phyloP scores from a whole-genome alignment of 2,888 invertebrate genomes.

The Clepsis dumicolana region DNA sequence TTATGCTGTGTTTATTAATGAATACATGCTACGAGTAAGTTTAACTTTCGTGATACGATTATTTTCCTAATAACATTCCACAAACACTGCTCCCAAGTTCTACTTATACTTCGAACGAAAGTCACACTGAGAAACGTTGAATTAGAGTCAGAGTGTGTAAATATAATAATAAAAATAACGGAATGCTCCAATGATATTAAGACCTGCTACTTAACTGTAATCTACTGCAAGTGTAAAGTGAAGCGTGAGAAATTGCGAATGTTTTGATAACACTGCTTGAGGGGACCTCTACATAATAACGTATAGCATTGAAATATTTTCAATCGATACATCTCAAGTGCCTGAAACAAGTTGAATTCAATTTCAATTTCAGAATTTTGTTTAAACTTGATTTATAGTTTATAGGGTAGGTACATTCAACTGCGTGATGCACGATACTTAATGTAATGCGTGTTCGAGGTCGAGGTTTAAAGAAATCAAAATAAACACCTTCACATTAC shows the following conservation, averaged over 20 bases:
- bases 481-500: conserved; percentile 51
- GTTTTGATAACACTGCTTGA: conserved; percentile 66
- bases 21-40: conserved; percentile 14
- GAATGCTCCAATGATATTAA: background rate
- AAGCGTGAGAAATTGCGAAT: conserved; percentile 67
- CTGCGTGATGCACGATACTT: conserved; percentile 64
- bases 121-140: background rate
- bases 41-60: background rate
- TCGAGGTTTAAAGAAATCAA: conserved; percentile 81
- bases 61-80: background rate
- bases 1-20: conserved; percentile 11
- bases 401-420: conserved; percentile 45
- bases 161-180: background rate
- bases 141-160: background rate
- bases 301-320: conserved; percentile 16
- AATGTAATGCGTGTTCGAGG: conserved; percentile 66
- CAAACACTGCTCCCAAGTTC: background rate
- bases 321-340: conserved; percentile 28
- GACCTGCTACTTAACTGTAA: conserved; percentile 6
- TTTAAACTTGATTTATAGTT: conserved; percentile 42
- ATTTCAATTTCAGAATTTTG: conserved; percentile 27
- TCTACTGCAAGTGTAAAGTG: conserved; percentile 41
- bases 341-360: conserved; percentile 23
- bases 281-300: no score
- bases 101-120: background rate